Conservation (phyloP, 2,113 vertebrate species). For the Coptodon rendalli region DNA sequence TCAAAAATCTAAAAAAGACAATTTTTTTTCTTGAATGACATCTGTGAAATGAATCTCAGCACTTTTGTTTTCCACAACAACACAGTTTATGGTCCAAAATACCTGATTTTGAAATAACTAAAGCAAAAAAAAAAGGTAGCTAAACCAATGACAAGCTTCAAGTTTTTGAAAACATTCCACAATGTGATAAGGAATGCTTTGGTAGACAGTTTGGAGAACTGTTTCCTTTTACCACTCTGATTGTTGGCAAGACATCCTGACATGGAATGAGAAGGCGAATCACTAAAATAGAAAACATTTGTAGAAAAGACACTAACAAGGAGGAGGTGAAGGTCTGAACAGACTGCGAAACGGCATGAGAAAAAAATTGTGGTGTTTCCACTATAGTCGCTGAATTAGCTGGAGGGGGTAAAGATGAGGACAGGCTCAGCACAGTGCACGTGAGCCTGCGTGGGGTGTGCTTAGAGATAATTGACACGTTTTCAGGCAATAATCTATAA, state of each 20-base stretch:
- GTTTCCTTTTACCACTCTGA: background rate
- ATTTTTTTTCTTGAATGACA: rapidly evolving
- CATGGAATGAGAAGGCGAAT: background rate
- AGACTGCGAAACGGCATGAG: background rate
- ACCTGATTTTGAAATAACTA: background rate
- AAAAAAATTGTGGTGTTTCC: background rate
- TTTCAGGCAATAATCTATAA: constrained; percentile 28
- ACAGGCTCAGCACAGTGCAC: constrained; percentile 4
- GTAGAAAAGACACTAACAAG: background rate
- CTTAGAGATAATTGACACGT: constrained; percentile 1
- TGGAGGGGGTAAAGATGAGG: background rate
- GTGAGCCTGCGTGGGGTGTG: background rate
- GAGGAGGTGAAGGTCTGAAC: background rate
- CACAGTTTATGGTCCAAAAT: background rate
- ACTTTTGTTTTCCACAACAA: background rate
- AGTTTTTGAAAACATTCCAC: background rate
- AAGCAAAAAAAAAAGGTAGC: background rate
- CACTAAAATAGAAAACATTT: background rate
- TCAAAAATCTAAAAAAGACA: background rate
- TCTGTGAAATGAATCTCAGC: background rate
- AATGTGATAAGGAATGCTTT: background rate
- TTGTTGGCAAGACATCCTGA: background rate
- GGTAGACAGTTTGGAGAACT: background rate
- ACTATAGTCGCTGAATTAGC: background rate
- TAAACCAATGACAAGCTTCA: background rate